phyloP scores from a whole-genome alignment of 2,888 invertebrate species.

The Scaptomyza flava region DNA sequence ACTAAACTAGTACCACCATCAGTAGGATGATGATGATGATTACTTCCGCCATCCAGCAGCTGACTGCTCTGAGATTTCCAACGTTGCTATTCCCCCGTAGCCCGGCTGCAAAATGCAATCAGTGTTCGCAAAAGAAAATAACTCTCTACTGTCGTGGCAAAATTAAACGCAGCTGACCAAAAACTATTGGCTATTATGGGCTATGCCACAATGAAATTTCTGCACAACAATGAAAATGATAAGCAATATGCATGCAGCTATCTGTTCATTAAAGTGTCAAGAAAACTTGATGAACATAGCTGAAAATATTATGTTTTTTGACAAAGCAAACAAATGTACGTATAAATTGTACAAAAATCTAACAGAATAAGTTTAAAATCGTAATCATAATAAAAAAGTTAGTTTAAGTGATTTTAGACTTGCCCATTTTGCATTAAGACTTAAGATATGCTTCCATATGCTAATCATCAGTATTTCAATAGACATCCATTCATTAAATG shows the following conservation, averaged over 20 bases:
- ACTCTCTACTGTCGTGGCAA: slow-evolving; percentile 12
- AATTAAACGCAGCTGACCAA: slow-evolving; percentile 9
- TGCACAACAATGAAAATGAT: slow-evolving; percentile 3
- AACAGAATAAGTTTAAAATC: too few relatives aligned
- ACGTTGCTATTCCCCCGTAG: slow-evolving; percentile 21
- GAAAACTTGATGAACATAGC: too few relatives aligned
- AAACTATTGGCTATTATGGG: background rate
- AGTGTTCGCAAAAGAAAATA: background rate
- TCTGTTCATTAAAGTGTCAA: background rate
- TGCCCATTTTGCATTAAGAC: too few relatives aligned
- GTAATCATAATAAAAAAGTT: background rate
- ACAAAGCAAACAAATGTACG: too few relatives aligned
- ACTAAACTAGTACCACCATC: background rate
- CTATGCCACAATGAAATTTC: background rate
- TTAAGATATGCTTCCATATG: background rate
- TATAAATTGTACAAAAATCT: too few relatives aligned
- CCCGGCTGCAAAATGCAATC: slow-evolving; percentile 20
- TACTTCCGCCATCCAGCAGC: slow-evolving; percentile 55
- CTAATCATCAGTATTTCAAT: background rate
- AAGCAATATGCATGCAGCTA: background rate
- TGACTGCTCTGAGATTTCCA: slow-evolving; percentile 30
- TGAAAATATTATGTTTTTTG: too few relatives aligned
- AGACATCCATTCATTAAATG: too few relatives aligned
- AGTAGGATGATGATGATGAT: slow-evolving; percentile 44
- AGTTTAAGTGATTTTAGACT: too few relatives aligned